Percentiles rank a stretch among this genome's conserved stretches.
Conservation (phyloP, 2,113 vertebrate species). For the Clarias macrocephalus region DNA sequence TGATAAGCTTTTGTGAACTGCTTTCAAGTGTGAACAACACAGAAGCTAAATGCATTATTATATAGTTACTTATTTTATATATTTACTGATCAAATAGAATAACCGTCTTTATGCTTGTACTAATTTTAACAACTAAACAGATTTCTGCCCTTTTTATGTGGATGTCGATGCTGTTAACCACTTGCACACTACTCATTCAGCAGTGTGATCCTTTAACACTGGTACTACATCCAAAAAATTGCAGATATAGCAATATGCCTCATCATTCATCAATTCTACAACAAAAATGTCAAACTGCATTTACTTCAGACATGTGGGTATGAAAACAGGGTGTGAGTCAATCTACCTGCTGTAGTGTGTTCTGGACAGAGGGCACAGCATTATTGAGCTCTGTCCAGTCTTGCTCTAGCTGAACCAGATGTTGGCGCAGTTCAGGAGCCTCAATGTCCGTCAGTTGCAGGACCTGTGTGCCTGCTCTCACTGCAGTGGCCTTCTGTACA, state of each 20-base stretch:
- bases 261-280: neutral
- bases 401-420: slow-evolving; percentile 77
- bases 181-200: neutral
- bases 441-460: slow-evolving; percentile 78
- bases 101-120: neutral
- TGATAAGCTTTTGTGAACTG: neutral
- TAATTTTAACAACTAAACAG: neutral
- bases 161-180: neutral
- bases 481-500: slow-evolving; percentile 72
- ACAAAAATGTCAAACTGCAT: neutral
- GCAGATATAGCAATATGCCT: neutral
- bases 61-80: neutral
- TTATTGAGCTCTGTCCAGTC: slow-evolving; percentile 78
- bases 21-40: neutral
- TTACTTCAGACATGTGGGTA: neutral
- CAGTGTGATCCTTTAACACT: neutral
- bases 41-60: neutral
- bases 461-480: slow-evolving; percentile 75
- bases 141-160: too few species aligned
- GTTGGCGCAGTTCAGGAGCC: slow-evolving; percentile 68
- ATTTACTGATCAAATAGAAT: neutral
- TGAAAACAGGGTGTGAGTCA: neutral
- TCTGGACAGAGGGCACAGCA: slow-evolving; percentile 77
- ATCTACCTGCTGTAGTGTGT: slow-evolving; percentile 81
- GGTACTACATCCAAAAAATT: neutral